Conservation (phyloP, 1,140 invertebrate genomes). For the Adelges cooleyi region DNA sequence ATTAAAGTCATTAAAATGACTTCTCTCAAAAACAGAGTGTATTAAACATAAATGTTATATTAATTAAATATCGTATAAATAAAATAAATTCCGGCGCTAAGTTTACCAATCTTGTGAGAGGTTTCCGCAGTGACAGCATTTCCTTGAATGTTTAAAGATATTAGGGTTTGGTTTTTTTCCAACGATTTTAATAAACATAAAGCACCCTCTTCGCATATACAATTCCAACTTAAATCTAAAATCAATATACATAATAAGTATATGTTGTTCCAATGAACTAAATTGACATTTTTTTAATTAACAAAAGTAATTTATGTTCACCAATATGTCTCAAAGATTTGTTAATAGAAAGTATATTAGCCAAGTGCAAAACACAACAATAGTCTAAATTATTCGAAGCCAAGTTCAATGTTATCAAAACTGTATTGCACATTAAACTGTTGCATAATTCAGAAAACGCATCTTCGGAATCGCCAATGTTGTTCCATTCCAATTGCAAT, state of each 20-base stretch:
- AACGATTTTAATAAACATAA: background rate
- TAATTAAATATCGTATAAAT: too few relatives aligned
- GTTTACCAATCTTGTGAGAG: background rate
- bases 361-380: background rate
- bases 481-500: constrained; percentile 8
- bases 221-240: constrained; percentile 22
- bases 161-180: background rate
- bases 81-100: too few relatives aligned
- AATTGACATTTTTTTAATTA: background rate
- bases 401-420: background rate
- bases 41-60: too few relatives aligned
- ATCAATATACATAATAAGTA: background rate
- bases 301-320: background rate
- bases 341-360: background rate
- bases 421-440: constrained; percentile 4
- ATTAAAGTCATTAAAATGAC: too few relatives aligned
- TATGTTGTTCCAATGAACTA: too few relatives aligned
- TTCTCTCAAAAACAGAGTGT: too few relatives aligned
- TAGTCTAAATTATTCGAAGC: background rate
- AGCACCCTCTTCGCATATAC: background rate
- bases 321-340: constrained; percentile 11
- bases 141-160: background rate
- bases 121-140: background rate
- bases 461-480: background rate
- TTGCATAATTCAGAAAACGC: constrained; percentile 1